A percentile compares a stretch with the other conserved stretches of the same genome.
These are phyloP conservation scores for Cantharis flavilabris DNA, from an alignment of 2,888 invertebrate genomes.

Conservation along the genomic window DNA sequence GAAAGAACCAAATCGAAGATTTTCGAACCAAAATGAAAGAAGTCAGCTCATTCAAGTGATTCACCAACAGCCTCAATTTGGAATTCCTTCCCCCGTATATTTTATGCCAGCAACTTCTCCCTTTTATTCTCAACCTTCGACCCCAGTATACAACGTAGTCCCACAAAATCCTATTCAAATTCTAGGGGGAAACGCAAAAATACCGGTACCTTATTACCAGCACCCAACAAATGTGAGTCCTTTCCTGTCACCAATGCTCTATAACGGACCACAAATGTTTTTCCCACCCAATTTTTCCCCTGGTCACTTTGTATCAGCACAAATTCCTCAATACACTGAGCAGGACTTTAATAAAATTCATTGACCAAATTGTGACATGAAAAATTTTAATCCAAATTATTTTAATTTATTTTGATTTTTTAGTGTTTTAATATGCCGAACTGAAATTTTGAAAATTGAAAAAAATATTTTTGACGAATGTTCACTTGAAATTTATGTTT, in stretches of 20 bases:
- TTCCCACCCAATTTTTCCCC: slow-evolving; percentile 41
- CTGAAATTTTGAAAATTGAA: background rate
- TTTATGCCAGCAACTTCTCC: background rate
- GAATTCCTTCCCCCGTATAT: background rate
- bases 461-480: background rate
- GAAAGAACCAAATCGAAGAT: too few species aligned
- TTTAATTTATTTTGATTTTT: background rate
- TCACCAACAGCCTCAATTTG: background rate
- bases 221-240: slow-evolving; percentile 25
- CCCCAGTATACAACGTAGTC: background rate
- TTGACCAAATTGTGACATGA: background rate
- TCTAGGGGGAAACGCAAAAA: background rate
- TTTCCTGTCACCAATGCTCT: background rate
- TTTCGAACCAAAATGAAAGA: background rate
- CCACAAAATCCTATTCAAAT: background rate
- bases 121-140: background rate
- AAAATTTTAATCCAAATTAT: background rate
- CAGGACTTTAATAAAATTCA: background rate
- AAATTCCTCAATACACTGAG: background rate
- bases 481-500: background rate
- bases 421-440: background rate
- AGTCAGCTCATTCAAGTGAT: background rate
- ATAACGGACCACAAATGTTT: slow-evolving; percentile 29
- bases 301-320: slow-evolving; percentile 1
- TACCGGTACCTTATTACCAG: background rate